Percentiles rank a stretch among this genome's conserved stretches.
Conservation (phyloP, 2,797 vertebrate species). For the Galago senegalensis region DNA sequence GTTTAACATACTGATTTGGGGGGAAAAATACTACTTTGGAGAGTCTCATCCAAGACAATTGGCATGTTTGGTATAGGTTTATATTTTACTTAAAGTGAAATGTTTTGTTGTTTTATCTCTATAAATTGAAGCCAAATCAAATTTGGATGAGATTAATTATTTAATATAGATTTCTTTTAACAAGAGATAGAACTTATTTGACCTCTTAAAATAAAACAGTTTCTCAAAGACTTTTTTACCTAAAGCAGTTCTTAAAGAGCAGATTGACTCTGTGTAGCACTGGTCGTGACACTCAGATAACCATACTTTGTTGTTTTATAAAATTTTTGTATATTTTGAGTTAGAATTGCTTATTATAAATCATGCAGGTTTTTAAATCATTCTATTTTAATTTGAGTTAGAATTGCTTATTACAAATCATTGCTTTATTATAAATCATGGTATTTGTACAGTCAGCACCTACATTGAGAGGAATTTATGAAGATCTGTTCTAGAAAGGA, state of each 20-base stretch:
- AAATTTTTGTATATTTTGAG: not conserved
- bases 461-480: not conserved
- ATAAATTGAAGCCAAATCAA: constrained; percentile 40
- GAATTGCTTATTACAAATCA: constrained; percentile 9
- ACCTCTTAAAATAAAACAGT: constrained; percentile 22
- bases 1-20: not conserved
- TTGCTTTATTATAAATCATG: not conserved
- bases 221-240: not conserved
- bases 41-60: not conserved
- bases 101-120: not conserved
- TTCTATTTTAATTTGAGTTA: not conserved
- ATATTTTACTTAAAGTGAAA: constrained; percentile 30
- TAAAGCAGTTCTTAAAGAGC: not conserved
- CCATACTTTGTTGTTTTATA: not conserved
- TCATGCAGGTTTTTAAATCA: not conserved
- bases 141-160: not conserved
- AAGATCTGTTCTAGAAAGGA: not conserved
- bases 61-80: constrained; percentile 17
- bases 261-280: not conserved
- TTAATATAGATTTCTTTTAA: constrained; percentile 35
- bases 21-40: not conserved
- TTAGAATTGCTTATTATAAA: not conserved
- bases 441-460: not conserved
- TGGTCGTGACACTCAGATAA: not conserved
- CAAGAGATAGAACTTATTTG: constrained; percentile 26